Evolutionary conservation across 2,113 vertebrate species (phyloP).

Genomic region (Corydoras sp.): DNA sequence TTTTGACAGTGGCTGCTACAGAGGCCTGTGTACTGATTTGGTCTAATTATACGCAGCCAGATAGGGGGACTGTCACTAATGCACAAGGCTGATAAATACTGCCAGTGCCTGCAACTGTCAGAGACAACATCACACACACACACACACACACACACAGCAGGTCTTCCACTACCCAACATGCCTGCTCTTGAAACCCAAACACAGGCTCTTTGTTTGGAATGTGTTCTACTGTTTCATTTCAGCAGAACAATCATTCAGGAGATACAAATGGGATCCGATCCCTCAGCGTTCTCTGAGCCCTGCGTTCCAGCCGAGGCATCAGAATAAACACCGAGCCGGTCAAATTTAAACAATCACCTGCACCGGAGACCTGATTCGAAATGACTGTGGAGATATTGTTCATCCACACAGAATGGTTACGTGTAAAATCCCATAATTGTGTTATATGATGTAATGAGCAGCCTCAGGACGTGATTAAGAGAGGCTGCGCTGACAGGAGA

Average conservation of each 20-base stretch:
- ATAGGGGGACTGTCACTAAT: slow-evolving; percentile 70
- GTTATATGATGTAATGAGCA: no score
- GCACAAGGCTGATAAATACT: slow-evolving; percentile 72
- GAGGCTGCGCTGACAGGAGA: slow-evolving; percentile 9
- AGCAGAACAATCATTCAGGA: slow-evolving; percentile 39
- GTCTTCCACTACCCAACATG: slow-evolving; percentile 54
- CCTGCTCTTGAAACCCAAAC: slow-evolving; percentile 58
- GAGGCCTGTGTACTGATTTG: slow-evolving; percentile 72
- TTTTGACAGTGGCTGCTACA: slow-evolving; percentile 71
- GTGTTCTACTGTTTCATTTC: slow-evolving; percentile 45
- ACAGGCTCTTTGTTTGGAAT: slow-evolving; percentile 61
- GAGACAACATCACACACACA: slow-evolving; percentile 51
- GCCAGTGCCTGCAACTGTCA: slow-evolving; percentile 67
- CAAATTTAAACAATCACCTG: slow-evolving; percentile 27
- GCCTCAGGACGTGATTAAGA: no score
- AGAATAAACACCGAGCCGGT: slow-evolving; percentile 33
- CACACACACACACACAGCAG: slow-evolving; percentile 20
- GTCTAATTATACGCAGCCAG: slow-evolving; percentile 73
- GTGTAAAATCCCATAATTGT: no score
- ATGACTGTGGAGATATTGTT: background rate
- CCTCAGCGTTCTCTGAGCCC: slow-evolving; percentile 39
- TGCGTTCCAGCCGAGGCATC: slow-evolving; percentile 10
- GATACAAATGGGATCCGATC: slow-evolving; percentile 24
- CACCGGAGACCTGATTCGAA: background rate
- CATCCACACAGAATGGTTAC: background rate